Evolutionary conservation across 30 jellyfish, hydroid and myxozoan species (phyloP).

Genomic region (Aurelia aurita complex sp. Pacific): DNA sequence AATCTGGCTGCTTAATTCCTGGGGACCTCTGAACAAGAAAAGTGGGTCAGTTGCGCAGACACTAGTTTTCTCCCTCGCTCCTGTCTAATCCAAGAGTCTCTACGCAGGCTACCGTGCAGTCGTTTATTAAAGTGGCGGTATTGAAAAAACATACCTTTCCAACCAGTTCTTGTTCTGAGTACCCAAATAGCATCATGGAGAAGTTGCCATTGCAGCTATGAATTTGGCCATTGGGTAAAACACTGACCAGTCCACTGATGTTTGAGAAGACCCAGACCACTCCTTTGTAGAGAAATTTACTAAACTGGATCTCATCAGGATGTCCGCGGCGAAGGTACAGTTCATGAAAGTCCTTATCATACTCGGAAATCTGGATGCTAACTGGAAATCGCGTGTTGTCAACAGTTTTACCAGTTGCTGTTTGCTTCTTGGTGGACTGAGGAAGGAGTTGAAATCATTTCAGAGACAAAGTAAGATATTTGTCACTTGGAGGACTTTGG

Average conservation of each 20-base stretch:
- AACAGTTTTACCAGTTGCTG: slow-evolving; percentile 83
- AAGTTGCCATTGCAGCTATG: slow-evolving; percentile 87
- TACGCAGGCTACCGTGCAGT: too few species aligned
- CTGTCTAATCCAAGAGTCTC: too few species aligned
- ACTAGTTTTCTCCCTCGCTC: too few species aligned
- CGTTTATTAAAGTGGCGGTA: neutral
- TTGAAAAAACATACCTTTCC: slow-evolving; percentile 62
- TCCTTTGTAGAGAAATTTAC: slow-evolving; percentile 84
- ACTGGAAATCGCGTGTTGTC: slow-evolving; percentile 88
- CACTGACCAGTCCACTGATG: slow-evolving; percentile 88
- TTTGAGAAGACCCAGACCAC: slow-evolving; percentile 89
- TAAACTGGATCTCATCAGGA: slow-evolving; percentile 58
- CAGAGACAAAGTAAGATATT: too few species aligned
- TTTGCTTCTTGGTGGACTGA: slow-evolving; percentile 80
- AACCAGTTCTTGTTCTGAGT: slow-evolving; percentile 67
- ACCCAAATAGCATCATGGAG: slow-evolving; percentile 76
- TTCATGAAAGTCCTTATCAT: slow-evolving; percentile 85
- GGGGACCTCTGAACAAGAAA: too few species aligned
- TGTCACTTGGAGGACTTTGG: too few species aligned
- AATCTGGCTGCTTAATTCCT: too few species aligned
- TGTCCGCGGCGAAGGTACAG: slow-evolving; percentile 70
- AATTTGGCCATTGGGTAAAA: slow-evolving; percentile 68
- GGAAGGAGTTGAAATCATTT: neutral
- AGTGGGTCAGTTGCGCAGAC: too few species aligned
- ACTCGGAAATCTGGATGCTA: slow-evolving; percentile 72